Conservation (phyloP, 2,888 invertebrate genomes). For the Eucera pruinosa region DNA sequence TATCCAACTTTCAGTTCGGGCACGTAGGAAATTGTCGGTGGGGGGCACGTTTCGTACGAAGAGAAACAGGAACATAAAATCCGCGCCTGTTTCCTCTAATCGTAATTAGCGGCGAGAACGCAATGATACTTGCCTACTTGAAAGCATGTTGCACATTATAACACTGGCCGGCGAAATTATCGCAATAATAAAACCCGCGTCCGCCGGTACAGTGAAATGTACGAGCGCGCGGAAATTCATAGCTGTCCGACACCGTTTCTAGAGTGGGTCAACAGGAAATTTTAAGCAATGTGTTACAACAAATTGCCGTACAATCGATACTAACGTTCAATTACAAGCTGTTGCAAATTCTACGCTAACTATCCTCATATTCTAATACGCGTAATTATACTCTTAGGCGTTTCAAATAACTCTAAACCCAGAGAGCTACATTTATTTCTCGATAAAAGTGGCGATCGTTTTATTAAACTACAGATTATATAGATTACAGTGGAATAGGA, state of each 20-base stretch:
- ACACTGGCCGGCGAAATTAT: background rate
- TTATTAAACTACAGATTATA: background rate
- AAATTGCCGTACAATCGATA: constrained; percentile 15
- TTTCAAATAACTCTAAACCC: background rate
- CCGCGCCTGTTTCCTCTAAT: background rate
- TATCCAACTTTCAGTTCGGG: background rate
- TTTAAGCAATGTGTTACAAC: constrained; percentile 29
- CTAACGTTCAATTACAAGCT: background rate
- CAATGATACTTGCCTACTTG: background rate
- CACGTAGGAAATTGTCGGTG: constrained; percentile 5
- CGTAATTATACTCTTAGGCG: background rate
- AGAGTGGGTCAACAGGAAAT: constrained; percentile 29
- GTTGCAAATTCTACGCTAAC: background rate
- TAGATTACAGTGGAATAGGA: no score
- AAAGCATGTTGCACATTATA: background rate
- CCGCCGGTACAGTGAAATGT: background rate
- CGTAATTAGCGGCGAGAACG: background rate
- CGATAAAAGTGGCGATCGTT: background rate
- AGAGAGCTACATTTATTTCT: background rate
- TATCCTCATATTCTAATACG: background rate
- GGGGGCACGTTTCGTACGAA: background rate
- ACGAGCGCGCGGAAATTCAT: background rate
- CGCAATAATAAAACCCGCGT: constrained; percentile 16
- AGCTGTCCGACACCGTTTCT: constrained; percentile 2
- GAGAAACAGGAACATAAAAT: constrained; percentile 12